Evolutionary conservation across 2,113 vertebrate genomes (phyloP).

Genomic region (Rostratula benghalensis): DNA sequence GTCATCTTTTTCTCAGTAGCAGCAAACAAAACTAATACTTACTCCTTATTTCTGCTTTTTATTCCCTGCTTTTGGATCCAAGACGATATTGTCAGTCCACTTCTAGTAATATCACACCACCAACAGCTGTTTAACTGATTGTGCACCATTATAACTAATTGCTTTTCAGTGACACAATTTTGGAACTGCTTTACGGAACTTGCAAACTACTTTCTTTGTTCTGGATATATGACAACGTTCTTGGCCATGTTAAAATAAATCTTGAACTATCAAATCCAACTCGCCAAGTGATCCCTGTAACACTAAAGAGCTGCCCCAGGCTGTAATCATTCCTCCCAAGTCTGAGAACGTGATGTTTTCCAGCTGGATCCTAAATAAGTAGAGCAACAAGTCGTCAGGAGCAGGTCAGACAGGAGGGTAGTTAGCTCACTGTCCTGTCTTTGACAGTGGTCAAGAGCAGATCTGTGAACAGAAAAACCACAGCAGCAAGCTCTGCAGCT

Average conservation of each 20-base stretch:
- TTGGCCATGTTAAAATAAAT: constrained; percentile 2
- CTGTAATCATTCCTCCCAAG: not conserved
- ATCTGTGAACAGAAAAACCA: not conserved
- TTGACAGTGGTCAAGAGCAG: not conserved
- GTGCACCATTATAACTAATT: constrained; percentile 27
- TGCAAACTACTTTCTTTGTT: constrained; percentile 13
- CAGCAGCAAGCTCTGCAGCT: not conserved
- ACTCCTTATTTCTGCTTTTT: not conserved
- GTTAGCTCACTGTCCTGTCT: not conserved
- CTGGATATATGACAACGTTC: not conserved
- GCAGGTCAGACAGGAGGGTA: not conserved
- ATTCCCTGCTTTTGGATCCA: not conserved
- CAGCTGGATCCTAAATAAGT: not conserved
- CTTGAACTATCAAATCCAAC: not conserved
- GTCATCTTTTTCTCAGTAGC: not conserved
- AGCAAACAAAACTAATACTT: not conserved
- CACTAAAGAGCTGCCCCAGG: not conserved
- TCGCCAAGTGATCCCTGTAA: not conserved
- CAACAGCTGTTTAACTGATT: constrained; percentile 50
- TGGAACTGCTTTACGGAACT: constrained; percentile 28
- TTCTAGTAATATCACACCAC: constrained; percentile 26
- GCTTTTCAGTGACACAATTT: constrained; percentile 5
- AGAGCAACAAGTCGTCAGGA: not conserved
- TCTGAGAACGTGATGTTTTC: not conserved
- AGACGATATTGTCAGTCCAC: not conserved